Conservation (phyloP, 92 coral and sea anemone species). For the Virgularia gustaviana region DNA sequence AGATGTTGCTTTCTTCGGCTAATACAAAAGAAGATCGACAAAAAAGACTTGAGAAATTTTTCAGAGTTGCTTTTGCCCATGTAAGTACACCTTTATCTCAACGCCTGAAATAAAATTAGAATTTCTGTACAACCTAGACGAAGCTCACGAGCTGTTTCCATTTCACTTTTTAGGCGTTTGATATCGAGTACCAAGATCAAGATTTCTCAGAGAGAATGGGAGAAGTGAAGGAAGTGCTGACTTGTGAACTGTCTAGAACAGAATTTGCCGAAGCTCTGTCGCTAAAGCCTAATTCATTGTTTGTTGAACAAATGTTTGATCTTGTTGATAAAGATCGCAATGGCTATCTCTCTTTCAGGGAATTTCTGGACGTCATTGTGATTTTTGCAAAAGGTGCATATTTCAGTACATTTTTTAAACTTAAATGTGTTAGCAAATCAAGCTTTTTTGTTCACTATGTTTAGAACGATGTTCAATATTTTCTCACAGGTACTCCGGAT, state of each 20-base stretch:
- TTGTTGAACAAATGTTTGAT: conserved; percentile 36
- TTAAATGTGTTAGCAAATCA: background rate
- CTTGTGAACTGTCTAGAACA: conserved; percentile 23
- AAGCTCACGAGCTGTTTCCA: background rate
- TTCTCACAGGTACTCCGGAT: conserved; percentile 11
- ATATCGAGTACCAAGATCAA: conserved; percentile 37
- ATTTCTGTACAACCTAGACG: background rate
- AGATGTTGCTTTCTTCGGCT: conserved; percentile 32
- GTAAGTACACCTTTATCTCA: no score
- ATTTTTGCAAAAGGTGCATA: conserved; percentile 34
- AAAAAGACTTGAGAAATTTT: conserved; percentile 34
- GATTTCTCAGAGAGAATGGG: conserved; percentile 32
- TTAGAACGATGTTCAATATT: no score
- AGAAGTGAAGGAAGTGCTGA: conserved; percentile 22
- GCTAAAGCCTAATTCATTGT: conserved; percentile 17
- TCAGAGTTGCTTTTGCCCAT: conserved; percentile 37
- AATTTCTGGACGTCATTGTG: conserved; percentile 35
- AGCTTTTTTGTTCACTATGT: background rate
- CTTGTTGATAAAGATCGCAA: conserved; percentile 33
- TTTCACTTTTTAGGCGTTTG: conserved; percentile 16
- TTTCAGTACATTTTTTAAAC: background rate
- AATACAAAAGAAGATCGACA: conserved; percentile 37
- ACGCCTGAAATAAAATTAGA: no score
- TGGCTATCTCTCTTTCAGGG: conserved; percentile 31
- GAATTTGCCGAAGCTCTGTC: conserved; percentile 37